Base-by-base conservation (phyloP, 2,113 vertebrate genomes). In the Oceanodroma tethys region DNA sequence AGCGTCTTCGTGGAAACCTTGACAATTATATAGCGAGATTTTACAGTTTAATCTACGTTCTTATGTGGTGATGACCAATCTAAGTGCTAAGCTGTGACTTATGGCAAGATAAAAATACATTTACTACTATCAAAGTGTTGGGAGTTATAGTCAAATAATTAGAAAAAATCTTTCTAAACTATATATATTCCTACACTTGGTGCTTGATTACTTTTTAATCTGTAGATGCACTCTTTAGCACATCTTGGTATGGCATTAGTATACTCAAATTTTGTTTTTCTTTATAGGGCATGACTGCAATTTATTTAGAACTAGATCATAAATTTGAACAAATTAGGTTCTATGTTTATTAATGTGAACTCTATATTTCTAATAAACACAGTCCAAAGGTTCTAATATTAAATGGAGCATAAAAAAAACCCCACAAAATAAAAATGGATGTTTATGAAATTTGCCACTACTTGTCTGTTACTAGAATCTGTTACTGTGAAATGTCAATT, bases 271-370 rank as follows among this genome's bases (percentile, higher is more conserved):
- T 91, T 32, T 65, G 4, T 20, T 85, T 62, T 88, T 26, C 16
- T 85, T 91, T 58, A 71, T 81, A 72, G 5, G 75, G 2, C 11
- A 82, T 91, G 21, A 38, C 15, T 68, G 36, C 9, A 90, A 79
- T 97, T 95, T 93, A 95, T 88, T 91, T 95, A 89, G n/a, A 91
- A 71, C 26, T 60, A 80, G 32, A 70, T 75, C 27, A 93, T 94
- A 93, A 95, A 92, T 96, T 94, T 97, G 17, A 94, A 42, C 26
- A 98, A 96, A 97, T 95, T 95, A 66, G 12, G 79, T 84, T 95
- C 17, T 72, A 19, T 91, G 10, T 92, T 96, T 91, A 95, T 91
- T 96, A 88, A 76, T 76, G 42, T 88, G 52, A 96, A 90, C 36
- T 34, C 43, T 86, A 12, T 92, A 78, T 96, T 88, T 89, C n/a